These are phyloP conservation scores for Tachysurus vachellii DNA, from an alignment of 2,113 vertebrate genomes.

Conservation along the genomic window DNA sequence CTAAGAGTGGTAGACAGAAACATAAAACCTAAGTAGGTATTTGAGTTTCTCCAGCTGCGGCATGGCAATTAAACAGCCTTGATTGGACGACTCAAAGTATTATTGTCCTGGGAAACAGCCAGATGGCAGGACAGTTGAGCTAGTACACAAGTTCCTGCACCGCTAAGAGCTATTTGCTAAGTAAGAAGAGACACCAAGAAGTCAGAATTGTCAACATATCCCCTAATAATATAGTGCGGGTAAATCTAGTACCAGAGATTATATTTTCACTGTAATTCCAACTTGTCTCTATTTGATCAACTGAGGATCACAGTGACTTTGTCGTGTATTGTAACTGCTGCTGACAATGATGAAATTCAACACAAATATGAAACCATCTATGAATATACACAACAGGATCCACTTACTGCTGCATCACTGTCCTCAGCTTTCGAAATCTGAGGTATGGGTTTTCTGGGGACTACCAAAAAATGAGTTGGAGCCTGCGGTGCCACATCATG, in stretches of 20 bases:
- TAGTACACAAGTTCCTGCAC: background rate
- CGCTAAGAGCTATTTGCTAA: background rate
- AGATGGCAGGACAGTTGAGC: background rate
- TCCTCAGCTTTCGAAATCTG: slow-evolving; percentile 86
- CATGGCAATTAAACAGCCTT: slow-evolving; percentile 5
- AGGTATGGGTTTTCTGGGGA: slow-evolving; percentile 88
- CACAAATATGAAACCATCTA: background rate
- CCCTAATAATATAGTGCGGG: background rate
- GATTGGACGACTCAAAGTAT: background rate
- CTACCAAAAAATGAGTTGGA: slow-evolving; percentile 91
- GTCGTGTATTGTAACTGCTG: background rate
- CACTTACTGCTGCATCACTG: slow-evolving; percentile 85
- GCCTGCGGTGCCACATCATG: slow-evolving; percentile 90
- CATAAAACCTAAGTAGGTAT: background rate
- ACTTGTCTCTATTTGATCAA: background rate
- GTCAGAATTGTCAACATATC: background rate
- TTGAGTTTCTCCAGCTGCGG: background rate
- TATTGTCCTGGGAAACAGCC: background rate
- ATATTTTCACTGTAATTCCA: background rate
- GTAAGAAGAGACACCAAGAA: background rate
- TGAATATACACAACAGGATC: background rate
- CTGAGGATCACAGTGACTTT: background rate
- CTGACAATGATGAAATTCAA: background rate
- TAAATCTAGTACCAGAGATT: background rate
- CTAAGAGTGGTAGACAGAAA: background rate